Conservation (phyloP, 2,113 vertebrate species). For the Pelecanoides urinatrix region DNA sequence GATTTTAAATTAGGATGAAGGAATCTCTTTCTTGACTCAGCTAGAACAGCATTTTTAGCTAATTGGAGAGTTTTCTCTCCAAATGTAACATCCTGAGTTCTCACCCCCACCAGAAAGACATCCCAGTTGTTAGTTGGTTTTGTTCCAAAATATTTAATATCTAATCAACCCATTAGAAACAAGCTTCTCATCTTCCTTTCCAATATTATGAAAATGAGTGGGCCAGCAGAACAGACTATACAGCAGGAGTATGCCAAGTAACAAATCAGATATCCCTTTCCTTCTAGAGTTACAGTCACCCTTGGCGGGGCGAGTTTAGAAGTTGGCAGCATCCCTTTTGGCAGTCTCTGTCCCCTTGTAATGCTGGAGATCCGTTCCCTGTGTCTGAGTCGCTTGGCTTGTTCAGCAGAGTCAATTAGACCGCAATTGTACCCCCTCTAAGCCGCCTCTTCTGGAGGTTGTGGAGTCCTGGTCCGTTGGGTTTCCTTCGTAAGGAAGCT, state of each 20-base stretch:
- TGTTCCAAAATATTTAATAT: not conserved
- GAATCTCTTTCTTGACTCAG: not conserved
- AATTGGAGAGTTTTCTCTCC: not conserved
- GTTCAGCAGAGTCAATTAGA: not conserved
- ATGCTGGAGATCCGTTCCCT: not conserved
- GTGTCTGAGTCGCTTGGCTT: not conserved
- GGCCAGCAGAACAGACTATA: not conserved
- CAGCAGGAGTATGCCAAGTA: not conserved
- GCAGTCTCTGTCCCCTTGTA: not conserved
- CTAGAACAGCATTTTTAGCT: not conserved
- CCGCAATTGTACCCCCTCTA: not conserved
- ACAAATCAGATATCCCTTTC: not conserved
- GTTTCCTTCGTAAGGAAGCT: not conserved
- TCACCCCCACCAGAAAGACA: not conserved
- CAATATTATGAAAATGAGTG: not conserved
- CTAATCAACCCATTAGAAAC: not conserved
- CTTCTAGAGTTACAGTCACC: not conserved
- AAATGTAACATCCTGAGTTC: not conserved
- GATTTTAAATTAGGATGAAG: not conserved
- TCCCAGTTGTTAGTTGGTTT: not conserved
- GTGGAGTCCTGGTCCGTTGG: accelerated
- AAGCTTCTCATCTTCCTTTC: not conserved
- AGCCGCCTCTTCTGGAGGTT: not conserved
- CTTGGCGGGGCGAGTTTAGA: not conserved
- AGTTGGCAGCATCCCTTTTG: not conserved